Percentiles rank a stretch among this genome's conserved stretches.
phyloP scores from a whole-genome alignment of 1,140 invertebrate genomes.

The Neotoxoptera formosana region DNA sequence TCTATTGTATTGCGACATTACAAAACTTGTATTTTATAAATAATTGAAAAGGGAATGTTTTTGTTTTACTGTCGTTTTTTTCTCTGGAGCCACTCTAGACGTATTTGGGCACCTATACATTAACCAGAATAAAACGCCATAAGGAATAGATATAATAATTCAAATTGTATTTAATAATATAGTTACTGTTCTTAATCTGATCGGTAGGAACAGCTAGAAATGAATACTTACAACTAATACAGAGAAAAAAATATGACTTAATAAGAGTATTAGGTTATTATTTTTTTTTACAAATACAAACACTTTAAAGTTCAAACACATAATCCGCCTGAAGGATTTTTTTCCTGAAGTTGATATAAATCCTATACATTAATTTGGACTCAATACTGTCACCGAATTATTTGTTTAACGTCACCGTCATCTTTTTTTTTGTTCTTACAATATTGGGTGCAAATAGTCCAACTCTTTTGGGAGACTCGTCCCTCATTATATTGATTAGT shows the following conservation, averaged over 20 bases:
- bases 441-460: neutral
- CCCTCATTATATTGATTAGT: too few species aligned
- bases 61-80: neutral
- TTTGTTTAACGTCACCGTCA: too few species aligned
- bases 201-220: too few species aligned
- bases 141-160: neutral
- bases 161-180: neutral
- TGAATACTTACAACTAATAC: neutral
- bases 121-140: neutral
- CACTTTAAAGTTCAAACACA: neutral
- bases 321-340: neutral
- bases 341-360: neutral
- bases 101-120: neutral
- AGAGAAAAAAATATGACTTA: neutral
- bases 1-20: neutral
- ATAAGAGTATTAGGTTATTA: neutral
- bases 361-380: neutral
- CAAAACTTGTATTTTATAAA: conserved; percentile 19
- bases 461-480: neutral
- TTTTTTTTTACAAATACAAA: neutral
- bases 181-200: neutral
- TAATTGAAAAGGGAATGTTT: neutral
- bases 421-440: too few species aligned
- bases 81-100: neutral
- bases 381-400: too few species aligned